Evolutionary conservation across 2,888 invertebrate species (phyloP).

Genomic region (Anagyrus pseudococci): DNA sequence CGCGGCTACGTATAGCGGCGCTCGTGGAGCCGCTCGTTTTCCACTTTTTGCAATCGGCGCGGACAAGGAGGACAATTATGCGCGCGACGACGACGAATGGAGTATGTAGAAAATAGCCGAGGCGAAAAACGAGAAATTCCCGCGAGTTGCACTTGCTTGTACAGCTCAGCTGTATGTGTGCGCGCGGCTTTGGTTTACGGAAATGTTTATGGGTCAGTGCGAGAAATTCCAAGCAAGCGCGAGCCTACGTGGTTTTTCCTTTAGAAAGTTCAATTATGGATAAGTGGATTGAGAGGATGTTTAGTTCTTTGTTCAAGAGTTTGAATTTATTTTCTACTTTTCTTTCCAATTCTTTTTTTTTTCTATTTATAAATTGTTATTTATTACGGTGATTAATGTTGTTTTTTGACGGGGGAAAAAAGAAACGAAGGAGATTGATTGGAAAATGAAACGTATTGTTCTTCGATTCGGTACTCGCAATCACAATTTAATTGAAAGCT

Average conservation of each 20-base stretch:
- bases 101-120: too few species aligned
- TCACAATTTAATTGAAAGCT: too few species aligned
- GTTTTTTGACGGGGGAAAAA: neutral
- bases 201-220: conserved; percentile 9
- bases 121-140: neutral
- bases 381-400: neutral
- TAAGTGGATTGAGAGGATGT: conserved; percentile 7
- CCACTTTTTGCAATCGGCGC: neutral
- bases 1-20: neutral
- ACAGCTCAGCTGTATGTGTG: neutral
- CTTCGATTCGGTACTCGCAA: too few species aligned
- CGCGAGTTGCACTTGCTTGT: neutral
- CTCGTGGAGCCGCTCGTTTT: neutral
- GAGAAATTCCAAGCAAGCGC: conserved; percentile 10
- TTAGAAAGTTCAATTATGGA: conserved; percentile 22
- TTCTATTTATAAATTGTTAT: neutral
- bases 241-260: conserved; percentile 8
- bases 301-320: neutral
- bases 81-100: too few species aligned
- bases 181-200: neutral
- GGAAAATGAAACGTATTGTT: too few species aligned
- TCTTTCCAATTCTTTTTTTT: neutral
- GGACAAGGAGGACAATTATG: too few species aligned
- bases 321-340: neutral
- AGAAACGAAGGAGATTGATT: neutral